Percentiles rank a stretch among this genome's conserved stretches.
phyloP scores from a whole-genome alignment of 2,113 vertebrate genomes.

The Coreoperca whiteheadi region DNA sequence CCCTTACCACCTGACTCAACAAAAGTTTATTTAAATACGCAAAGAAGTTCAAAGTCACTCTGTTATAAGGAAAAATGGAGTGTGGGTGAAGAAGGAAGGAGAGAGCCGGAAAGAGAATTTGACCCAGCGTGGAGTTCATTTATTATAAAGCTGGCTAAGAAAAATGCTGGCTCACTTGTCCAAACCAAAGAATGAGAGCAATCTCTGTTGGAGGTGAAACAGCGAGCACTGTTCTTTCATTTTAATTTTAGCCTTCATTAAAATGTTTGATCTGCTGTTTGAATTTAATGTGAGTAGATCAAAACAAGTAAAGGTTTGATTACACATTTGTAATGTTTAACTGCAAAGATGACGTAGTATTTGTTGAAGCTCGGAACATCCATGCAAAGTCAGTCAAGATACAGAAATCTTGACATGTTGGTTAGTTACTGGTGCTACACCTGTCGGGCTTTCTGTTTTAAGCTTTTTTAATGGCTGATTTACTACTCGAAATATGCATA shows the following conservation, averaged over 20 bases:
- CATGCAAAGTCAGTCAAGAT: background rate
- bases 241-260: background rate
- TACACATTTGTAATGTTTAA: background rate
- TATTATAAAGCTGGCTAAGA: conserved; percentile 23
- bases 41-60: background rate
- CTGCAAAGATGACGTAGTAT: background rate
- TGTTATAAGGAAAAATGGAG: background rate
- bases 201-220: background rate
- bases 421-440: no score
- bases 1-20: conserved; percentile 1
- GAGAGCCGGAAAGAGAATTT: conserved; percentile 12
- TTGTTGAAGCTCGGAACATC: background rate
- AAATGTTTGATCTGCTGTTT: background rate
- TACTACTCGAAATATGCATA: no score
- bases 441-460: background rate
- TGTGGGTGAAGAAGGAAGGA: background rate
- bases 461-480: no score
- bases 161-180: conserved; percentile 1
- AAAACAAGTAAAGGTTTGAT: background rate
- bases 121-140: conserved; percentile 18
- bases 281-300: background rate
- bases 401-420: no score
- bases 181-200: background rate
- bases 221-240: background rate
- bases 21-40: background rate